A percentile compares a stretch with the other conserved stretches of the same genome.
phyloP scores from a whole-genome alignment of 2,797 vertebrate species.

The Acanthurus tractus region DNA sequence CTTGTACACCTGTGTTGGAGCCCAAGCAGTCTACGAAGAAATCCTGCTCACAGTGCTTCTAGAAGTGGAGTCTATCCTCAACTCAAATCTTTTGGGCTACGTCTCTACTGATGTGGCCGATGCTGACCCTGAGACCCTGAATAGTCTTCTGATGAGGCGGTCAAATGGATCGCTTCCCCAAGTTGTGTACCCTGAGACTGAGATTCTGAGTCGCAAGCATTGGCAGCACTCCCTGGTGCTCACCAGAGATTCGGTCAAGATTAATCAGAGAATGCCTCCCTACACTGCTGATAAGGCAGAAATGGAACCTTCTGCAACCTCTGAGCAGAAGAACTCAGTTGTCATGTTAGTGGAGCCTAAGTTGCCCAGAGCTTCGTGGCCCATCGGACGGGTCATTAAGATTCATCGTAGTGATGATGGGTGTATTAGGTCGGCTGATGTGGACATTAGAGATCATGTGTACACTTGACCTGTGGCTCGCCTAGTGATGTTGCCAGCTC shows the following conservation, averaged over 20 bases:
- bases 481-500: not conserved
- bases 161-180: not conserved
- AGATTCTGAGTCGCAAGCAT: not conserved
- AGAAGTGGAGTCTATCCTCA: slow-evolving; percentile 12
- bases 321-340: rapidly evolving
- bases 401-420: not conserved
- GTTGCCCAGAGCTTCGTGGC: not conserved
- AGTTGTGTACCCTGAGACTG: not conserved
- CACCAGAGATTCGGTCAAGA: not conserved
- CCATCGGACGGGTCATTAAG: not conserved
- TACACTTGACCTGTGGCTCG: not conserved
- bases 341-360: not conserved
- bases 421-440: not conserved
- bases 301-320: not conserved
- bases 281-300: not conserved
- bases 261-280: slow-evolving; percentile 13
- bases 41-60: slow-evolving; percentile 12
- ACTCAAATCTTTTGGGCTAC: not conserved
- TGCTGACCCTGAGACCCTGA: slow-evolving; percentile 2
- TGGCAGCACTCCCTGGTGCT: slow-evolving; percentile 9
- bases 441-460: not conserved
- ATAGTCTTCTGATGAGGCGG: slow-evolving; percentile 13
- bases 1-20: not conserved
- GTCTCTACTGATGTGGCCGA: not conserved
- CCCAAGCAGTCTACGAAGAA: not conserved